phyloP scores from a whole-genome alignment of 2,113 vertebrate genomes.

The Thinocorus orbignyianus region DNA sequence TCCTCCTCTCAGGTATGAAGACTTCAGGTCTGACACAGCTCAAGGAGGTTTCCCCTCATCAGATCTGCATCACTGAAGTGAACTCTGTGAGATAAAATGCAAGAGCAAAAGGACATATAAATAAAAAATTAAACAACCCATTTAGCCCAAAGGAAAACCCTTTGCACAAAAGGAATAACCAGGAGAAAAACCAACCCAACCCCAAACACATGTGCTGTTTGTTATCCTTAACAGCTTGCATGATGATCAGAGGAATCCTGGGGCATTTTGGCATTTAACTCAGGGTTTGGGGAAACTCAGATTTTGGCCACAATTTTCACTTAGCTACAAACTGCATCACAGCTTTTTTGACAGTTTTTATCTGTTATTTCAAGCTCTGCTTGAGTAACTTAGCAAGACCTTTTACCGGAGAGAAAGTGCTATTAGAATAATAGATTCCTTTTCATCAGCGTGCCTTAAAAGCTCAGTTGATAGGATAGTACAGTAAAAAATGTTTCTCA shows the following conservation, averaged over 20 bases:
- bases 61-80: background rate
- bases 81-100: background rate
- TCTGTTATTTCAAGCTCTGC: conserved; percentile 22
- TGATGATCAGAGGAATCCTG: background rate
- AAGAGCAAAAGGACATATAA: background rate
- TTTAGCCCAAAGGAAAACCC: background rate
- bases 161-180: background rate
- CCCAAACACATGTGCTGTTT: background rate
- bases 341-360: conserved; percentile 26
- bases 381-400: conserved; percentile 20
- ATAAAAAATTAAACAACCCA: background rate
- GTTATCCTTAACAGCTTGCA: background rate
- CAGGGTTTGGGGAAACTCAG: background rate
- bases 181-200: background rate
- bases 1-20: background rate
- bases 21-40: background rate
- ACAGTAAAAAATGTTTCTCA: background rate
- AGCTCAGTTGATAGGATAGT: background rate
- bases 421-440: conserved; percentile 44
- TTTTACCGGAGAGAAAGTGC: background rate
- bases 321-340: background rate
- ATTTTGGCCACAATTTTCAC: conserved; percentile 10
- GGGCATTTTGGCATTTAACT: background rate
- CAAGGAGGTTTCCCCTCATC: background rate
- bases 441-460: conserved; percentile 31